Conservation (phyloP, 2,113 vertebrate species). For the Anguilla rostrata region DNA sequence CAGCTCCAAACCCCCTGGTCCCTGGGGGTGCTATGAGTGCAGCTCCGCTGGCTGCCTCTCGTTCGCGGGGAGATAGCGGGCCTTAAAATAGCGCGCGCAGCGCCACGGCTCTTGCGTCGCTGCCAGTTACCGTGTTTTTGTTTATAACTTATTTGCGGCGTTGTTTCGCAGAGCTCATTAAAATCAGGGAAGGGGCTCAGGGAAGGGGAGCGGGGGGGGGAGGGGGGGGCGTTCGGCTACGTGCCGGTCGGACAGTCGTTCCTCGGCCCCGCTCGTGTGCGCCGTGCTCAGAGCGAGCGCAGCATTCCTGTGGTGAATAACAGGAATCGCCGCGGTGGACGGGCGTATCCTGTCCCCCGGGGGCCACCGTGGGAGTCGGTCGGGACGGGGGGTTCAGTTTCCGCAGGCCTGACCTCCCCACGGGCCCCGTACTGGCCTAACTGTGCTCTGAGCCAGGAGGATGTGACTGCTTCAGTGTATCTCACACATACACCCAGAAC, state of each 20-base stretch:
- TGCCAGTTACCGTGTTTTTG: no score
- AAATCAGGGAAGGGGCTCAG: background rate
- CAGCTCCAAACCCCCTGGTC: background rate
- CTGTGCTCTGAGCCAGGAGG: background rate
- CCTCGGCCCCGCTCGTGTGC: constrained; percentile 35
- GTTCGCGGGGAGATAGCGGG: background rate
- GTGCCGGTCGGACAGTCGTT: constrained; percentile 29
- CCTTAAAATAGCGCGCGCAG: background rate
- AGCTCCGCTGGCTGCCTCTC: background rate
- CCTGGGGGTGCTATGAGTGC: background rate
- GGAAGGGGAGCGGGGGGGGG: background rate
- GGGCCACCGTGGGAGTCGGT: background rate
- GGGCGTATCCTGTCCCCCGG: constrained; percentile 35
- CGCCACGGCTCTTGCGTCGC: no score
- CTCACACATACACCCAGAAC: background rate
- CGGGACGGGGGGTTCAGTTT: constrained; percentile 31
- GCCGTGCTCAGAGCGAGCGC: constrained; percentile 38
- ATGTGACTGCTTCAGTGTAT: background rate
- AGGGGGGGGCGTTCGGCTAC: background rate
- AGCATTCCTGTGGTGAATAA: constrained; percentile 34
- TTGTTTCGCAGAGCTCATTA: no score
- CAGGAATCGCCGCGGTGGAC: constrained; percentile 45
- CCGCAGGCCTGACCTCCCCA: constrained; percentile 27
- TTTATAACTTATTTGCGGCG: no score
- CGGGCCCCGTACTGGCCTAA: background rate